Percentiles rank a stretch among this genome's conserved stretches.
Conservation (phyloP, 1,140 invertebrate genomes). For the Micrasema longulum region DNA sequence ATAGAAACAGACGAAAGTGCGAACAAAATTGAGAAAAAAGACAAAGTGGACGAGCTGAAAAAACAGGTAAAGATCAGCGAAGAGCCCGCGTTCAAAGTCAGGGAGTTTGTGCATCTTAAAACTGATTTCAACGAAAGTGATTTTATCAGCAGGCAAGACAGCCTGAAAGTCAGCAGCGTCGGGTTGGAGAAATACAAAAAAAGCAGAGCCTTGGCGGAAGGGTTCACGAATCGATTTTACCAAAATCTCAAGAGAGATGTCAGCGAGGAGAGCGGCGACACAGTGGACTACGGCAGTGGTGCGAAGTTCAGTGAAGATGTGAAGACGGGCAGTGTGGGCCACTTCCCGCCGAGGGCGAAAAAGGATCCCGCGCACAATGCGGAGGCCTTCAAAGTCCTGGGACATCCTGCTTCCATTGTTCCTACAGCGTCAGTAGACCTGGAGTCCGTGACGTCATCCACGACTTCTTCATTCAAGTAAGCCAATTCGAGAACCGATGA, state of each 20-base stretch:
- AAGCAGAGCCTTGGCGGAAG: slow-evolving; percentile 45
- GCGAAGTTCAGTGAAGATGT: slow-evolving; percentile 1
- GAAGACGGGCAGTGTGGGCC: too few relatives aligned
- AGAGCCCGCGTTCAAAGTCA: slow-evolving; percentile 28
- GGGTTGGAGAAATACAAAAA: slow-evolving; percentile 40
- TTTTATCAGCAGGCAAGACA: slow-evolving; percentile 19
- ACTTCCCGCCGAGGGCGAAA: neutral
- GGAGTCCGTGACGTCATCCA: slow-evolving; percentile 38
- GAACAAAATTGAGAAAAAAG: neutral
- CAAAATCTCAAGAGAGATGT: slow-evolving; percentile 40
- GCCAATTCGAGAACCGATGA: too few relatives aligned
- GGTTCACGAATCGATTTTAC: slow-evolving; percentile 48
- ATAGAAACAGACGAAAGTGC: slow-evolving; percentile 1
- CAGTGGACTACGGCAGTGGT: neutral
- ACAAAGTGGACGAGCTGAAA: slow-evolving; percentile 14
- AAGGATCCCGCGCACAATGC: slow-evolving; percentile 1
- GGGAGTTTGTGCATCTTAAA: slow-evolving; percentile 26
- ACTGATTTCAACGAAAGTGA: slow-evolving; percentile 10
- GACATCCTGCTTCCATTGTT: neutral
- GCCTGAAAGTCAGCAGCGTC: slow-evolving; percentile 15
- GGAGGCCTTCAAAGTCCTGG: slow-evolving; percentile 43
- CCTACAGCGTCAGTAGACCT: slow-evolving; percentile 5
- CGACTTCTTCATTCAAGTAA: slow-evolving; percentile 41
- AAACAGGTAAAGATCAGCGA: slow-evolving; percentile 13
- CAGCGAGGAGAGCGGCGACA: slow-evolving; percentile 27